Evolutionary conservation across 1,140 invertebrate genomes (phyloP).

Genomic region (Geopemphigus sp.): DNA sequence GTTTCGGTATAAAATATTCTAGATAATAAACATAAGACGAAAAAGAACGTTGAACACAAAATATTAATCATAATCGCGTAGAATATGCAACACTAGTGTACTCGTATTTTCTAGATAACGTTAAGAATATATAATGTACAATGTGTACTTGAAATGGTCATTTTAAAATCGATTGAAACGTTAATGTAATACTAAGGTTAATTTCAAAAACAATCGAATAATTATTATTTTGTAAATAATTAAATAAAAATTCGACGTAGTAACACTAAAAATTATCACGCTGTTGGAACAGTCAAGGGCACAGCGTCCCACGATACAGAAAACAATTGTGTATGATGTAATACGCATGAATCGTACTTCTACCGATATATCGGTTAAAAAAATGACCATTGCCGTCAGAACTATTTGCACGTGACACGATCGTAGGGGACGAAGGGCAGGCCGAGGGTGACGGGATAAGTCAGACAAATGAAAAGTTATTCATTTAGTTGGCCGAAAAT

Average conservation of each 20-base stretch:
- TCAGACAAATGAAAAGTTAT: background rate
- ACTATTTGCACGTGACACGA: background rate
- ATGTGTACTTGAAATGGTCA: no score
- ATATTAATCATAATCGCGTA: no score
- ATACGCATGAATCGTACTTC: background rate
- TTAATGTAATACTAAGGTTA: no score
- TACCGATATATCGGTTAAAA: background rate
- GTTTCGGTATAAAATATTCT: background rate
- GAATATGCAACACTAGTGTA: no score
- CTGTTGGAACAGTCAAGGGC: no score
- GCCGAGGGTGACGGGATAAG: background rate
- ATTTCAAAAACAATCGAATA: background rate
- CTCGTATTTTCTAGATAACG: no score
- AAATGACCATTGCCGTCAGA: background rate
- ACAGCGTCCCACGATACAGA: background rate
- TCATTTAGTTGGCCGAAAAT: background rate
- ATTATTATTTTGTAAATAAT: background rate
- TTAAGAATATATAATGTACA: no score
- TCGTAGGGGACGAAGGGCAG: no score
- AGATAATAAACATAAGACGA: no score
- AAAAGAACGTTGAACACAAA: no score
- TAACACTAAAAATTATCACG: background rate
- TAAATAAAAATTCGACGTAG: background rate
- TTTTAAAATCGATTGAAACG: no score
- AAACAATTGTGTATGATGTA: no score